These are phyloP conservation scores for Lacanobia oleracea DNA, from an alignment of 2,888 invertebrate genomes.

Conservation along the genomic window DNA sequence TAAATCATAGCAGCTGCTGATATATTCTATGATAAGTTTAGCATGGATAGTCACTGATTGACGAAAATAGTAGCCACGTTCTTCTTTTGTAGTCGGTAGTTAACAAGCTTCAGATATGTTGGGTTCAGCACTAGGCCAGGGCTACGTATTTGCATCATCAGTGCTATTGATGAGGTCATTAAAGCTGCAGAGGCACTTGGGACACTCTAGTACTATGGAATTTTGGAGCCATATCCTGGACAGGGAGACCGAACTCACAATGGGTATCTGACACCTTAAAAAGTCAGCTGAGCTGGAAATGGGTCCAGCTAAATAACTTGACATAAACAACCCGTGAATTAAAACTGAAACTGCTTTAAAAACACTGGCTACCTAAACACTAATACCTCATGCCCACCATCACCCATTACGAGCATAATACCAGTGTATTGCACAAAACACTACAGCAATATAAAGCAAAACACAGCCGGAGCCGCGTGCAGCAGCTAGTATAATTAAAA, in stretches of 20 bases:
- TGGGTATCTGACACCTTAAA: background rate
- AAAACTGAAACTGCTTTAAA: background rate
- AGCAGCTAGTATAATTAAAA: slow-evolving; percentile 59
- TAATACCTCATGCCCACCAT: slow-evolving; percentile 3
- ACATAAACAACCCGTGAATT: background rate
- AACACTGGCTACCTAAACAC: background rate
- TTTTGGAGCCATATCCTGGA: background rate
- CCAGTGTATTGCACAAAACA: slow-evolving; percentile 27
- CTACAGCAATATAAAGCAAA: slow-evolving; percentile 25
- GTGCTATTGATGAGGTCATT: background rate
- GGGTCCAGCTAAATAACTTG: background rate
- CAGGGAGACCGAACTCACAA: background rate
- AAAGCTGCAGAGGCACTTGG: background rate
- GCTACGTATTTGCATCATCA: too few species aligned
- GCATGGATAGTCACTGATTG: background rate
- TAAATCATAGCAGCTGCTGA: background rate
- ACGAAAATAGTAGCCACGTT: too few species aligned
- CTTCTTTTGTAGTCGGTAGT: too few species aligned
- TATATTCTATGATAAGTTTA: background rate
- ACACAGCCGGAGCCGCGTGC: slow-evolving; percentile 49
- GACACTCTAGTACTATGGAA: background rate
- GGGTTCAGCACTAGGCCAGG: too few species aligned
- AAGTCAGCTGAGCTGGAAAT: too few species aligned
- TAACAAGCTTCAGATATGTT: too few species aligned
- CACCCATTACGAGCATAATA: slow-evolving; percentile 14